Evolutionary conservation across 2,888 invertebrate genomes (phyloP).

Genomic region (Sphaerophoria taeniata): DNA sequence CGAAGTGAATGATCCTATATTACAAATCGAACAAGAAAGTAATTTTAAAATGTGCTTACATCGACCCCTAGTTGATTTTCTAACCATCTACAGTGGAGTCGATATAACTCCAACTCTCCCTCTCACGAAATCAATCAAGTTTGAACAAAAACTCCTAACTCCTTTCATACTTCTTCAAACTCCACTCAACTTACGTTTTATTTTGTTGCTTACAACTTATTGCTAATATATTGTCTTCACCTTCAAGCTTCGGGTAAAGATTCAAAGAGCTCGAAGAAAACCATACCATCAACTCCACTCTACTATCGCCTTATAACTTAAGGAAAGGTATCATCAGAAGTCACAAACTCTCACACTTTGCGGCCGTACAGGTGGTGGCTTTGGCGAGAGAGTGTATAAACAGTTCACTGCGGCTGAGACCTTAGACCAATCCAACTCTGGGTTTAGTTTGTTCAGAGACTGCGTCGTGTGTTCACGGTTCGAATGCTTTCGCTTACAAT

Average conservation of each 20-base stretch:
- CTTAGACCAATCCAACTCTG: slow-evolving; percentile 54
- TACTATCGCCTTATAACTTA: neutral
- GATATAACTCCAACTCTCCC: slow-evolving; percentile 40
- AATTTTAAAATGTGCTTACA: slow-evolving; percentile 36
- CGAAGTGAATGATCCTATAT: no score
- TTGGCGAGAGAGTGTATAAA: no score
- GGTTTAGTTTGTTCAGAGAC: slow-evolving; percentile 72
- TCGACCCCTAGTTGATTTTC: neutral
- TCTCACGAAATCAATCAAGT: slow-evolving; percentile 39
- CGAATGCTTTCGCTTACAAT: slow-evolving; percentile 37
- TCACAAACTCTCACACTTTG: slow-evolving; percentile 43
- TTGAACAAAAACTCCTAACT: slow-evolving; percentile 34
- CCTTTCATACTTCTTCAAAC: slow-evolving; percentile 46
- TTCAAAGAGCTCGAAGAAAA: slow-evolving; percentile 8
- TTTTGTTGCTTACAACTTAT: slow-evolving; percentile 29
- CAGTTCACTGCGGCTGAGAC: no score
- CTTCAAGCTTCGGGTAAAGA: slow-evolving; percentile 48
- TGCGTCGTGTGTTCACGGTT: slow-evolving; percentile 72
- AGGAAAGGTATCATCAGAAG: slow-evolving; percentile 33
- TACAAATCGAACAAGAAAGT: no score
- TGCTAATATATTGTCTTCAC: slow-evolving; percentile 43
- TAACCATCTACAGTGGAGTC: slow-evolving; percentile 35
- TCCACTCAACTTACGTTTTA: neutral
- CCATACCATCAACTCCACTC: no score
- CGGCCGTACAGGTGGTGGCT: slow-evolving; percentile 48